Percentiles rank a stretch among this genome's conserved stretches.
Conservation (phyloP, 37 sponge, comb jelly and placozoan species). For the Crambe crambe region DNA sequence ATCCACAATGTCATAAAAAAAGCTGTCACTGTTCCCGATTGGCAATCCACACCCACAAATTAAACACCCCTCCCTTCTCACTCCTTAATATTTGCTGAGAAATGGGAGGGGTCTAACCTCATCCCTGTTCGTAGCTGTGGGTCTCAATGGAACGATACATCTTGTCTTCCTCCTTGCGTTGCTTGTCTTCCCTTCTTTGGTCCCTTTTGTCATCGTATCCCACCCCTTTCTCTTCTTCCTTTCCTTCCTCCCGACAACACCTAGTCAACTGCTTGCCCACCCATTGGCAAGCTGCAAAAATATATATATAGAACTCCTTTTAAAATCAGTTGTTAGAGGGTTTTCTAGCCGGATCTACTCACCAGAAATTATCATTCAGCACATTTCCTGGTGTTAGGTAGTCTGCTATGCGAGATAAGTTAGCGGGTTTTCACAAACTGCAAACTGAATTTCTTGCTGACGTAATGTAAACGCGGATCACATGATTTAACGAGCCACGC, state of each 20-base stretch:
- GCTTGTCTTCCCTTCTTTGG: neutral
- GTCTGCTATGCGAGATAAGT: too few relatives aligned
- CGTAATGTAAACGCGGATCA: too few relatives aligned
- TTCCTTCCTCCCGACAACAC: constrained; percentile 12
- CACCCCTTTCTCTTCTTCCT: neutral
- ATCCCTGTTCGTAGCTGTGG: neutral
- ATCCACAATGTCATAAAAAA: too few relatives aligned
- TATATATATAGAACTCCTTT: too few relatives aligned
- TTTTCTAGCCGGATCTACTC: neutral
- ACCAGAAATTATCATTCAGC: constrained; percentile 65
- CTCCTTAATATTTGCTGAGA: neutral
- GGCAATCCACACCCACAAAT: neutral
- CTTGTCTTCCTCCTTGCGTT: neutral
- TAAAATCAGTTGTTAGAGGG: neutral
- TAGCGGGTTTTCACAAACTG: too few relatives aligned
- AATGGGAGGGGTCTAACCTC: neutral
- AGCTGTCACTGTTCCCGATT: too few relatives aligned
- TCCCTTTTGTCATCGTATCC: neutral
- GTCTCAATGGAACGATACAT: neutral
- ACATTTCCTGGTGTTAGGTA: too few relatives aligned
- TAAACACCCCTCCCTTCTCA: neutral
- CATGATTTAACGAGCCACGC: too few relatives aligned
- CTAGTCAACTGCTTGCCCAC: constrained; percentile 42
- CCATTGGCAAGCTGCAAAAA: constrained; percentile 32
- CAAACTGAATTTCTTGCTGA: too few relatives aligned